Base-by-base conservation (phyloP, 92 coral and sea anemone species). In the Montipora capitata region DNA sequence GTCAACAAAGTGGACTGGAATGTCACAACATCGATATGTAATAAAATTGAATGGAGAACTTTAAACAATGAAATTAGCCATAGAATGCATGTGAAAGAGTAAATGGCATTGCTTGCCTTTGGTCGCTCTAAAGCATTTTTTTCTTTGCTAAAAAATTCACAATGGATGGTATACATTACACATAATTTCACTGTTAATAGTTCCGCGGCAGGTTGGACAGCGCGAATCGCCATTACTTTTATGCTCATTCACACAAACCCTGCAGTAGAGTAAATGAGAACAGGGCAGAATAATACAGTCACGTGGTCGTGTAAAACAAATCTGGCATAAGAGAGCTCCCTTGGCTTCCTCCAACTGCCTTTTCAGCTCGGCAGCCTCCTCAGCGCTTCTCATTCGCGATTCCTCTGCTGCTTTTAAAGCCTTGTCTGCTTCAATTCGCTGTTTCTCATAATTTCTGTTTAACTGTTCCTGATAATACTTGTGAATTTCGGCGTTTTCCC, bases 231-330 rank as follows among this genome's bases (percentile, higher is more conserved):
- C 88, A 20, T 71, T 76, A 8, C 56, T 75, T 69, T 84, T 91
- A 13, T 81, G 83, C 68, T 91, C 76, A 10, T 84, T 61, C 65
- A 93, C 84, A 73, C 96, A 93, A 0, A 12, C 51, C 15, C 93
- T 91, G 68, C 96, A 93, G 77, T 90, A 93, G 40, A 93, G 78
- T 89, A 93, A 44, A 44, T 93, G 96, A 12, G 94, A 81, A 16
- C 96, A 93, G 0, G 96, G 96, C 94, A 93, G 81, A 42, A 93
- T 73, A 15, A 93, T 90, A 58, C 96, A 93, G 74, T 93, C 94
- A 27, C 94, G 92, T 17, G 67, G 81, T 39, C 78, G 69, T 11
- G 83, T 91, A 68, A 90, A 93, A 79, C 96, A 93, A 44, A 93
- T 93, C 78, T 90, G 94, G 49, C 96, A 93, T 74, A 90, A 16